Evolutionary conservation across 2,113 vertebrate species (phyloP), one percentile per base, ranked within the genome.

Genomic region (Anseranas semipalmata): DNA sequence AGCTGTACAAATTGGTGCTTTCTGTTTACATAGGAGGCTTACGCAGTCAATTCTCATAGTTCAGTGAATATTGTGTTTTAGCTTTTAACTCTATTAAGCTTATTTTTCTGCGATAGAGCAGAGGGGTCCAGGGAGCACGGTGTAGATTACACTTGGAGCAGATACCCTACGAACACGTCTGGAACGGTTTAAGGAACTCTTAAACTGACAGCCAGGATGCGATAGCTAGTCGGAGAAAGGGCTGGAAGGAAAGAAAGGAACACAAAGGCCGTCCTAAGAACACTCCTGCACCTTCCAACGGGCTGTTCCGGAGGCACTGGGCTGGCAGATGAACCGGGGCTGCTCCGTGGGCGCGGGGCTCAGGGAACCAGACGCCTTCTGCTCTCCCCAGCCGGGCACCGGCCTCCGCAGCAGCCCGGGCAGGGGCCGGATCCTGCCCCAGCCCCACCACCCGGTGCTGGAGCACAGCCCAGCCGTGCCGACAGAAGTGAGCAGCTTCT

Each of bases 1-100:
- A 90, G 86, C 85, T 74, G n/a, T 91, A 96, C 93, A 96, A 96
- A 97, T 89, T 79, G 70, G 72, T 89, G 63, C 67, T 95, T 96
- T 93, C 65, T 93, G 89, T 94, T 96, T 96, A 94, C 89, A 94
- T 33, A 94, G 92, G 59, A 94, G 39, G 89, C 84, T 96, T 95
- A 95, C 37, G 50, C 45, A 95, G 90, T 48, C 73, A 85, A 43
- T 95, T 96, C 89, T 74, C 94, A 91, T 90, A 97, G 87, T 90
- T 94, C 90, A 94, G 67, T 56, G 82, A 73, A 89, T 94, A 94
- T 28, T 83, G 73, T 76, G 87, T 89, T 89, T 95, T 92, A 93
- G 86, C 73, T 90, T 96, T 96, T 95, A 91, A 92, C 84, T 88
- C 90, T 85, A 45, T 96, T 96, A 96, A 80, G 88, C 71, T 91